phyloP scores from a whole-genome alignment of 2,797 vertebrate species.

The Dryobates pubescens region DNA sequence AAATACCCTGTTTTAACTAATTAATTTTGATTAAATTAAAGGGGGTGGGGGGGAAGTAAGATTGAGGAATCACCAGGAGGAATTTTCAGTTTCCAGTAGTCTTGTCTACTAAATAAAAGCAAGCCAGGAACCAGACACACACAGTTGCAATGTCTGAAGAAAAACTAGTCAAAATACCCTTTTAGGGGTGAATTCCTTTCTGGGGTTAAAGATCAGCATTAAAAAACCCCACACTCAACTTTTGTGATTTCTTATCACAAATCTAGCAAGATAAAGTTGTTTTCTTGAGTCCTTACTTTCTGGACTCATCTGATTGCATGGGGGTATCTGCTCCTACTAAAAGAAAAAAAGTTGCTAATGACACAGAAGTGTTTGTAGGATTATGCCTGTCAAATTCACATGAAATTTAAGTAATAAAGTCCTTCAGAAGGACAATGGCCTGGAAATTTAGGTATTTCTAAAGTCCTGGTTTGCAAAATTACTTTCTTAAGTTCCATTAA shows the following conservation, averaged over 20 bases:
- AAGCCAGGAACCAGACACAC: background rate
- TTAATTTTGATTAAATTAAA: background rate
- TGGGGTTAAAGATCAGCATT: background rate
- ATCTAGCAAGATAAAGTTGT: background rate
- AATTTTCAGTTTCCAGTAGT: background rate
- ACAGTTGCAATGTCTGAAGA: background rate
- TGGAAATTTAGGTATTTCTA: background rate
- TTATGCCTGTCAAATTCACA: rapidly evolving
- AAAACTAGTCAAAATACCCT: background rate
- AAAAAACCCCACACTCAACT: background rate
- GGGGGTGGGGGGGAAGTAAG: background rate
- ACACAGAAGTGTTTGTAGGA: background rate
- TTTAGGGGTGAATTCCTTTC: background rate
- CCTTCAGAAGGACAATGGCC: background rate
- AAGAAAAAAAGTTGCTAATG: background rate
- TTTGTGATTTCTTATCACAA: background rate
- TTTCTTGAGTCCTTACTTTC: background rate
- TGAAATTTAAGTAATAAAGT: too few species aligned
- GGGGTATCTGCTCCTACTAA: background rate
- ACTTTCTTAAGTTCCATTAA: background rate
- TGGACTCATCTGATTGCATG: background rate
- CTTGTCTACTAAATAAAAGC: background rate
- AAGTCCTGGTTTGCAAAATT: background rate
- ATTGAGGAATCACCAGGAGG: background rate
- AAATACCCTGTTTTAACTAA: background rate